These are phyloP conservation scores for Australoheros facetus DNA, from an alignment of 2,797 vertebrate genomes.

Conservation along the genomic window DNA sequence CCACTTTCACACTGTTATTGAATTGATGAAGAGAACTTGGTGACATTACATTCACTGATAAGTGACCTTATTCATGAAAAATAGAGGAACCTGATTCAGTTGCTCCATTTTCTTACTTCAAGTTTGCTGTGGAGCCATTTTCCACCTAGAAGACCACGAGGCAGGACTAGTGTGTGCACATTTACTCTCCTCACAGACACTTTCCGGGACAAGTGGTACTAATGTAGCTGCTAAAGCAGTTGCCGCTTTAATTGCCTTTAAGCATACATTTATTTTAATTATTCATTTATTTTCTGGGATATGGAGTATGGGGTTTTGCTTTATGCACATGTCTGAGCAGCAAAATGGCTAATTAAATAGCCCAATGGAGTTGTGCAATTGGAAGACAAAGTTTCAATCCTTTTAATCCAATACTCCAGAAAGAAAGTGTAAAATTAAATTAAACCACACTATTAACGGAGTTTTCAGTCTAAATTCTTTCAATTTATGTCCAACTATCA, in stretches of 20 bases:
- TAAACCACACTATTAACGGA: conserved; percentile 74
- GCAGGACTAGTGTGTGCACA: conserved; percentile 35
- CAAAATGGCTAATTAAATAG: conserved; percentile 77
- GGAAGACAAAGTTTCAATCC: conserved; percentile 78
- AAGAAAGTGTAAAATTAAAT: conserved; percentile 78
- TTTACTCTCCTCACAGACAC: conserved; percentile 66
- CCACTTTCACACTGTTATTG: conserved; percentile 90
- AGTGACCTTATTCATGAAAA: conserved; percentile 93
- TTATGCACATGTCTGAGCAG: conserved; percentile 67
- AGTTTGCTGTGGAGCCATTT: conserved; percentile 60
- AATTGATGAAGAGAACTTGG: conserved; percentile 94
- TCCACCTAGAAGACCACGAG: conserved; percentile 50
- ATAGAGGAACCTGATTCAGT: conserved; percentile 76
- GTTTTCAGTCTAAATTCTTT: conserved; percentile 77
- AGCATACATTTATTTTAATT: conserved; percentile 81
- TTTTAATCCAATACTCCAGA: conserved; percentile 69
- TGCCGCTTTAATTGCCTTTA: conserved; percentile 80
- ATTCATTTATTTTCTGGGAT: conserved; percentile 78
- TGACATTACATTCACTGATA: conserved; percentile 92
- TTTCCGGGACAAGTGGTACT: conserved; percentile 70
- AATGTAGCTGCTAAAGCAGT: conserved; percentile 73
- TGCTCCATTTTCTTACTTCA: conserved; percentile 66
- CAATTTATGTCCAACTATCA: conserved; percentile 82
- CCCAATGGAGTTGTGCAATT: conserved; percentile 71
- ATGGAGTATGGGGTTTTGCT: conserved; percentile 66